phyloP scores from a whole-genome alignment of 2,113 vertebrate genomes.

The Hydropotes inermis region DNA sequence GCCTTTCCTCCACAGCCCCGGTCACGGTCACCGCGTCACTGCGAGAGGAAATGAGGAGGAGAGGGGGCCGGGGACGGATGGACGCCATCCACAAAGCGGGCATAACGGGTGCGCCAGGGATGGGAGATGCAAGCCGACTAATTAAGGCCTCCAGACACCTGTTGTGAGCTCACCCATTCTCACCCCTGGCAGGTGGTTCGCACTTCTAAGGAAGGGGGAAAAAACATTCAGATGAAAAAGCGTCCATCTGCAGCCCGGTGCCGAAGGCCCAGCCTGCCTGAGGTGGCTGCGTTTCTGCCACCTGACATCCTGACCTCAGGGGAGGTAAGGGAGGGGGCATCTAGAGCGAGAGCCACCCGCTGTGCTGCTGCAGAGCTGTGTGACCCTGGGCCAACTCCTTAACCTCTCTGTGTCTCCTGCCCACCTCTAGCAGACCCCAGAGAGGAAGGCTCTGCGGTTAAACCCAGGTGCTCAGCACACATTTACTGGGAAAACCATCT shows the following conservation, averaged over 20 bases:
- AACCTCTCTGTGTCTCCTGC: neutral
- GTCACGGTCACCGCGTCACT: fast-evolving
- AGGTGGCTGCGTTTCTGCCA: neutral
- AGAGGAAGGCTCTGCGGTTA: neutral
- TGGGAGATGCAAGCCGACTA: neutral
- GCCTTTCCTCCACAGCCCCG: neutral
- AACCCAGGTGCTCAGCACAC: neutral
- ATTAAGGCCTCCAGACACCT: slow-evolving; percentile 44
- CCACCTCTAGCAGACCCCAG: neutral
- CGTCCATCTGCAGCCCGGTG: neutral
- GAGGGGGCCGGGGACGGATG: neutral
- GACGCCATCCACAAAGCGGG: neutral
- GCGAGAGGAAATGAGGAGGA: neutral
- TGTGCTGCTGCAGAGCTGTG: neutral
- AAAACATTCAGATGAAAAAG: neutral
- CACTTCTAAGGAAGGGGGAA: neutral
- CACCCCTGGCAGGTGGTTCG: slow-evolving; percentile 16
- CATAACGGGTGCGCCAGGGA: neutral
- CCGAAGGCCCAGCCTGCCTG: neutral
- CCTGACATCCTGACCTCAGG: neutral
- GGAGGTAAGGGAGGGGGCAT: no score
- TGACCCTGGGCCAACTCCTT: neutral
- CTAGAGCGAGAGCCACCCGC: neutral
- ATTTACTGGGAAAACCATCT: neutral
- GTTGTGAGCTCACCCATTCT: slow-evolving; percentile 35